Percentiles rank a stretch among this genome's conserved stretches.
These are phyloP conservation scores for Papilio protenor DNA, from an alignment of 2,888 invertebrate species.

Conservation along the genomic window DNA sequence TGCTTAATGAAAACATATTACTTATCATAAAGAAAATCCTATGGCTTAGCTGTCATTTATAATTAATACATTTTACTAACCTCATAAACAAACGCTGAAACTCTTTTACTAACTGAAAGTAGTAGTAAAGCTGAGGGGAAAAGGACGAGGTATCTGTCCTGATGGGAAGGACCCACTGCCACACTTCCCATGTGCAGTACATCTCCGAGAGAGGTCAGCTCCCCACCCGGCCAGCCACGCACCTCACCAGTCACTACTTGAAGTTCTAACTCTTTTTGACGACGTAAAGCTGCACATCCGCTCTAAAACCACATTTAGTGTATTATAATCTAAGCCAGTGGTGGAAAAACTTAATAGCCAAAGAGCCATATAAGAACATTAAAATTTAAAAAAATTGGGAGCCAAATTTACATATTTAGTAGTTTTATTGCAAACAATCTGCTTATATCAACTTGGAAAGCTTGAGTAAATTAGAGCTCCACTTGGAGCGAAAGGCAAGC, in stretches of 20 bases:
- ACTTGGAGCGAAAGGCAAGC: too few relatives aligned
- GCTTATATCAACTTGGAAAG: too few relatives aligned
- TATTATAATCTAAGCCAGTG: background rate
- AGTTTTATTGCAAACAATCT: too few relatives aligned
- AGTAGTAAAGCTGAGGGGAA: slow-evolving; percentile 95
- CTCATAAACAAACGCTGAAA: slow-evolving; percentile 98
- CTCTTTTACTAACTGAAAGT: slow-evolving; percentile 94
- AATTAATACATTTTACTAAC: slow-evolving; percentile 73
- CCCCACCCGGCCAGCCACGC: slow-evolving; percentile 95
- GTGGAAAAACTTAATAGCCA: too few relatives aligned
- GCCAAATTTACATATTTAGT: too few relatives aligned
- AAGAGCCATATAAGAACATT: too few relatives aligned
- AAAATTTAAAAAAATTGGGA: too few relatives aligned
- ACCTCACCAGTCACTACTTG: slow-evolving; percentile 97
- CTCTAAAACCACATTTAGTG: slow-evolving; percentile 82
- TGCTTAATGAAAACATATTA: background rate
- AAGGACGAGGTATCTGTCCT: slow-evolving; percentile 95
- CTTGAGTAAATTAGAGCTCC: too few relatives aligned
- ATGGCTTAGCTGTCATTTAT: background rate
- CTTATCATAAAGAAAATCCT: background rate
- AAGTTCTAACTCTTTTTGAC: slow-evolving; percentile 97
- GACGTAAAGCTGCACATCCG: slow-evolving; percentile 92
- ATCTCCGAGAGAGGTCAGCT: slow-evolving; percentile 88
- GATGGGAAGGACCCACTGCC: slow-evolving; percentile 92
- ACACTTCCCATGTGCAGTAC: slow-evolving; percentile 97